These are phyloP conservation scores for Tenthredo notha DNA, from an alignment of 2,888 invertebrate genomes.

Conservation along the genomic window DNA sequence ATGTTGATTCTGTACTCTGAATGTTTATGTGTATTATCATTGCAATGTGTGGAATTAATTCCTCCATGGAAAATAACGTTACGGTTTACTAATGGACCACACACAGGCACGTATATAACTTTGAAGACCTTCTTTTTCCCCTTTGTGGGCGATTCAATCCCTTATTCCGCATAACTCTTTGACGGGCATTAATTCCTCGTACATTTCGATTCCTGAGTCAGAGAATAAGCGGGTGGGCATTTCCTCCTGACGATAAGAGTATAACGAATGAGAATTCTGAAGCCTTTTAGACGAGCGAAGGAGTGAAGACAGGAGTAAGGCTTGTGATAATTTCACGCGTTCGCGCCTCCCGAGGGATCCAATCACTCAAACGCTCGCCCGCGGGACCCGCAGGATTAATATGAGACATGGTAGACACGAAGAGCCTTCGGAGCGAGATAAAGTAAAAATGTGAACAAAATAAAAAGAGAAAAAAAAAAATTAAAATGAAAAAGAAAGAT, in stretches of 20 bases:
- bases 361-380: slow-evolving; percentile 49
- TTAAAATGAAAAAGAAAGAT: too few species aligned
- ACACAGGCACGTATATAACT: neutral
- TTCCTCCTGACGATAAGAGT: neutral
- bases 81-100: too few species aligned
- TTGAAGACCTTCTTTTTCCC: neutral
- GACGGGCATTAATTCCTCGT: slow-evolving; percentile 6
- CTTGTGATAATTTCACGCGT: slow-evolving; percentile 49
- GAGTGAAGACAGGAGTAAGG: slow-evolving; percentile 11
- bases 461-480: neutral
- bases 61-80: too few species aligned
- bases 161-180: neutral
- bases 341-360: slow-evolving; percentile 49
- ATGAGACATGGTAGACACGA: slow-evolving; percentile 33
- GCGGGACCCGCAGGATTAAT: slow-evolving; percentile 44
- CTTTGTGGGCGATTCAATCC: neutral
- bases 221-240: neutral
- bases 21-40: too few species aligned
- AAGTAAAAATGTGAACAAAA: neutral
- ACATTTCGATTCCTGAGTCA: neutral
- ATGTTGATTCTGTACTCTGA: neutral
- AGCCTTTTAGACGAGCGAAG: neutral
- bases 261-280: slow-evolving; percentile 15
- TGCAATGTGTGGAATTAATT: too few species aligned
- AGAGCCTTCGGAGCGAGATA: slow-evolving; percentile 1